phyloP scores from a whole-genome alignment of 2,797 vertebrate species.

The Ctenopoma multispine region DNA sequence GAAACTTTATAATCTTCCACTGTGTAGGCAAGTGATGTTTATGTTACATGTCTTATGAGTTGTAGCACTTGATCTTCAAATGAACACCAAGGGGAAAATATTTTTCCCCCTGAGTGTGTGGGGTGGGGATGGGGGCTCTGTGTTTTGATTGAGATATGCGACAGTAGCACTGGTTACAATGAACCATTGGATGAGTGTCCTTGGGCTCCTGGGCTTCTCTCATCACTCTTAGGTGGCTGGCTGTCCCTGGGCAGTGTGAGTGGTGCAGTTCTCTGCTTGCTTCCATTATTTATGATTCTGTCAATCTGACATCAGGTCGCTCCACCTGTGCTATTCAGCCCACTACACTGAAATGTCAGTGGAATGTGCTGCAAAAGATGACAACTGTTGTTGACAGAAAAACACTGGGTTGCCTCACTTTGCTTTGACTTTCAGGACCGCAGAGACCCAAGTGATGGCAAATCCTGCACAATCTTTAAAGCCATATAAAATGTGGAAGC shows the following conservation, averaged over 20 bases:
- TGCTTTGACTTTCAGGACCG: slow-evolving; percentile 21
- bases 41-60: slow-evolving; percentile 36
- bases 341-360: slow-evolving; percentile 47
- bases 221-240: slow-evolving; percentile 70
- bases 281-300: slow-evolving; percentile 76
- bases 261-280: slow-evolving; percentile 48
- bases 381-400: slow-evolving; percentile 56
- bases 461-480: slow-evolving; percentile 3
- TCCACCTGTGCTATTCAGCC: slow-evolving; percentile 68
- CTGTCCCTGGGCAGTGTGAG: slow-evolving; percentile 67
- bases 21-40: slow-evolving; percentile 37
- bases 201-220: slow-evolving; percentile 69
- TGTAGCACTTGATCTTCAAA: slow-evolving; percentile 65
- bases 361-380: slow-evolving; percentile 55
- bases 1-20: slow-evolving; percentile 35
- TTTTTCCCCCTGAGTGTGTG: slow-evolving; percentile 27
- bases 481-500: slow-evolving; percentile 13
- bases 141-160: slow-evolving; percentile 78
- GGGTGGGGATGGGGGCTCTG: slow-evolving; percentile 32
- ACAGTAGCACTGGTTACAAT: slow-evolving; percentile 66
- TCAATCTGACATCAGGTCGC: slow-evolving; percentile 70
- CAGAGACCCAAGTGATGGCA: background rate
- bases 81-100: slow-evolving; percentile 40
- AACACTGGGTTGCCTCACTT: slow-evolving; percentile 32
- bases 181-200: slow-evolving; percentile 78